Evolutionary conservation across 2,113 vertebrate genomes (phyloP), one percentile per base, ranked within the genome.

Genomic region (Chaenocephalus aceratus): DNA sequence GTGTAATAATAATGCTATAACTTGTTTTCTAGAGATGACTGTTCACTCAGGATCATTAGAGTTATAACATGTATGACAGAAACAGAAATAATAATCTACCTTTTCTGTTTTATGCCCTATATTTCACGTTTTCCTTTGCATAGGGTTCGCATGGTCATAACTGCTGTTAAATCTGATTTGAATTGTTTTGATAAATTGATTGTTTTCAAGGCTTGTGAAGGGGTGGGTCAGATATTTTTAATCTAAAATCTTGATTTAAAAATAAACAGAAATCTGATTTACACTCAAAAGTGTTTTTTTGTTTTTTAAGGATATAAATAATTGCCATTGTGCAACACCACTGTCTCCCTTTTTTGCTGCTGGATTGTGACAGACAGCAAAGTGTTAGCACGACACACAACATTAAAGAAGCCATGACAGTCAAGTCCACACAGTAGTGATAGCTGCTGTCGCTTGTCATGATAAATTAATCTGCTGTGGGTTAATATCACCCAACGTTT

Each of bases 201-300:
- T 84, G 30, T 68, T 89, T 89, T 70, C 60, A 86, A 79, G 13
- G 41, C 81, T 85, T 91, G 53, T 71, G 53, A 86, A 70, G 44
- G 72, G 79, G 16, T 79, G 9, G 51, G 67, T 84, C 64, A 62
- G 48, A 72, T 75, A 69, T 86, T 82, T 91, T 89, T 77, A 79
- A 91, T 88, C 56, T 79, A 77, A 62, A 4, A 34, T 64, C 53
- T 74, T 91, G 81, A 92, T 92, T 89, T 82, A 81, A 49, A 87
- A 94, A 90, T 92, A 94, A 94, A 92, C 52, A 67, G 18, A 79
- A 68, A 77, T 83, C 67, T 89, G 72, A 92, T 92, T 88, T 83
- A 81, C 68, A 67, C 76, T 65, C 6, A 72, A 30, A 67, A 10
- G 51, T 21, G 4, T 57, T 18, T 26, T 21, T 6, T n/a, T 49